phyloP scores from a whole-genome alignment of 30 jellyfish, hydroid and myxozoan genomes.

The Sanderia malayensis region DNA sequence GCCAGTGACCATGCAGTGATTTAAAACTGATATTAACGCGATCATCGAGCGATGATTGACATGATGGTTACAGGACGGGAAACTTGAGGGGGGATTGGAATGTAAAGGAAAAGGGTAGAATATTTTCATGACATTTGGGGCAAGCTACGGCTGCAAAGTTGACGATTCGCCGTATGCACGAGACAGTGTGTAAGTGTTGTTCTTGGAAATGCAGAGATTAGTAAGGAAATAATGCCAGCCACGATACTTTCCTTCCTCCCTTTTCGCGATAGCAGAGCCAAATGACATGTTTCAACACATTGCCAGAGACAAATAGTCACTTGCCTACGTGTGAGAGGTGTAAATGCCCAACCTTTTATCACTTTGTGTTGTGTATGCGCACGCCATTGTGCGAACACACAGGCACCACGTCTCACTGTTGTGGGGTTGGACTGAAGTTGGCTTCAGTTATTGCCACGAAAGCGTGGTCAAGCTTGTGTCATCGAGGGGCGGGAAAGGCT shows the following conservation, averaged over 20 bases:
- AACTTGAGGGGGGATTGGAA: no score
- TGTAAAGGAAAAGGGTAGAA: no score
- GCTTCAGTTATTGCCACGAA: slow-evolving; percentile 6
- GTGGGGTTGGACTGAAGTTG: no score
- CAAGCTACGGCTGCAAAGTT: no score
- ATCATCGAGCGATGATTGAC: no score
- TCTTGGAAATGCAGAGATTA: no score
- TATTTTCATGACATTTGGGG: no score
- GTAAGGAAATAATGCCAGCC: not conserved
- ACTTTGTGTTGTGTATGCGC: slow-evolving; percentile 13
- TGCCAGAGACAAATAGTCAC: slow-evolving; percentile 10
- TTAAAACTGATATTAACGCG: no score
- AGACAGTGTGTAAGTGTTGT: no score
- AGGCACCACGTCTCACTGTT: not conserved
- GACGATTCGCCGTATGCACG: no score
- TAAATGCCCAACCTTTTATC: slow-evolving; percentile 52
- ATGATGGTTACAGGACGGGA: no score
- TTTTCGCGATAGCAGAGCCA: not conserved
- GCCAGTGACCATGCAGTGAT: no score
- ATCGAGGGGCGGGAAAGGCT: slow-evolving; percentile 67
- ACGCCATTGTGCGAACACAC: not conserved
- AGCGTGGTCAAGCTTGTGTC: slow-evolving; percentile 61
- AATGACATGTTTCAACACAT: slow-evolving; percentile 20
- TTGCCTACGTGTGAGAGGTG: slow-evolving; percentile 76
- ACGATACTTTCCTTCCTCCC: not conserved